Base-by-base conservation (phyloP, 2,888 invertebrate genomes). In the Hypomecis atomaria region DNA sequence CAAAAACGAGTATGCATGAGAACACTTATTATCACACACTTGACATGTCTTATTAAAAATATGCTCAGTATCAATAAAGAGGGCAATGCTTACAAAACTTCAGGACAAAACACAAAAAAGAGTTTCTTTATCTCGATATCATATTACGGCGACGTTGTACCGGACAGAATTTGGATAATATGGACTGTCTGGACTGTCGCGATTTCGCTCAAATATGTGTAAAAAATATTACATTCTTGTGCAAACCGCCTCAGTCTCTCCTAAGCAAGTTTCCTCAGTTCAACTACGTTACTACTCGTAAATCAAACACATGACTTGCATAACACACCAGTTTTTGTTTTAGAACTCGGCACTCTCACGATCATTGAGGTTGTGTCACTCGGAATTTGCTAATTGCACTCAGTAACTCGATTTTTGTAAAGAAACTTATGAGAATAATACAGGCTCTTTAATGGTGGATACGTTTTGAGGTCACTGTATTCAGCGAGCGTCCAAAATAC, bases 281-380 rank as follows among this genome's bases (percentile, higher is more conserved):
- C 4, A n/a, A n/a, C 44, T 47, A 33, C 52, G n/a, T n/a, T 9
- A 8, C 33, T 38, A 56, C 40, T 45, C 34, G 50, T 10, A 61
- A 52, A 57, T 64, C 38, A 56, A 69, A 71, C 65, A 66, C 59
- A 64, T 69, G 67, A 68, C 65, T 71, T 72, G 72, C 72, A 59
- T 69, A 72, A 69, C 59, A 53, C n/a, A 54, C 48, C 53, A 57
- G 53, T 70, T 67, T 66, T 70, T 71, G 71, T 67, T 58, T 65
- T 65, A 59, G 59, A 65, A 64, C 66, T 59, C 67, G 58, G 70
- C 71, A 77, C 74, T 85, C 84, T 81, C 85, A 84, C 83, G 78
- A 82, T 83, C 83, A 82, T 80, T 78, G 73, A 70, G 72, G 75
- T 84, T 83, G 82, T 79, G 76, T 78, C 78, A 82, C 69, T 71